Base-by-base conservation (phyloP, 2,888 invertebrate genomes). In the Mythimna impura region DNA sequence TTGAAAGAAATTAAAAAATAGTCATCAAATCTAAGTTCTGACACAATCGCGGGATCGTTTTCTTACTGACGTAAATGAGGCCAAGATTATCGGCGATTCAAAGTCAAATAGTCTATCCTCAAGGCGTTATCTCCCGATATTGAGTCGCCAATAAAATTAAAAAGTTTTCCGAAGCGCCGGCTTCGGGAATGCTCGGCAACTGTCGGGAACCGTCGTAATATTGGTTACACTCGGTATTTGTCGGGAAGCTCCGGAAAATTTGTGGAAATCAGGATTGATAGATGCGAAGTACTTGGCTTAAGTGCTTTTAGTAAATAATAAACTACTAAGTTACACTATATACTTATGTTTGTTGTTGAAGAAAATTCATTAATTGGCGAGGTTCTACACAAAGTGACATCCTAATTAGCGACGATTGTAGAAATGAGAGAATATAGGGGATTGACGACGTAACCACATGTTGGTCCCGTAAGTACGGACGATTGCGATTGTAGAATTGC, bases 121-220 rank as follows among this genome's bases (percentile, higher is more conserved):
- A 60, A 71, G 82, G 78, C 76, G 80, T 82, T 89, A 88, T 89
- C 87, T 81, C 63, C 62, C 78, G 81, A 80, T 87, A 83, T 86
- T 78, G 66, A 74, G 71, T 78, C 71, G 80, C 80, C 89, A 89
- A 90, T 91, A 90, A 91, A 91, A 90, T 90, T 89, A 90, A 91
- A 91, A 91, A 91, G 83, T 90, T 90, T 84, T 81, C 71, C 77
- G 80, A 82, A 83, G 76, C 76, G 73, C 72, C 61, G 65, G 64
- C 64, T 66, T 71, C 73, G 69, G 73, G 55, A 57, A 64, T 36
- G 50, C 60, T 60, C 68, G 65, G 36, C 54, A 66, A 67, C 68
- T 63, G 69, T 72, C 64, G 71, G n/a, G 40, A 71, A 69, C 62
- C 61, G 34, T 67, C 61, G 47, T 47, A 40, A 65, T 7, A 74